These are phyloP conservation scores for Ypsolopha scabrella DNA, from an alignment of 2,888 invertebrate genomes.

Conservation along the genomic window DNA sequence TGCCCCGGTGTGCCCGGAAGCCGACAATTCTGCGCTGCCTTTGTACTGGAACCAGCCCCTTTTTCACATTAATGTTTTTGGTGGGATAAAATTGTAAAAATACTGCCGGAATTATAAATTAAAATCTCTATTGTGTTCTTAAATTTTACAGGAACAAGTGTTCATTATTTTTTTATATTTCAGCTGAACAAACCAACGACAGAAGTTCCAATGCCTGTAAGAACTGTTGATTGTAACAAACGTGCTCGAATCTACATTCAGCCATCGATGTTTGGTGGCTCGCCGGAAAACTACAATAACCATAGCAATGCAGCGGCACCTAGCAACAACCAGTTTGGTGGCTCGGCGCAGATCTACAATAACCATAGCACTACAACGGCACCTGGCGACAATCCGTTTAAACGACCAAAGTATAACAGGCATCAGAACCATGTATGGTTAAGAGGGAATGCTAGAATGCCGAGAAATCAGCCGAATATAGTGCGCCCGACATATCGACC, in stretches of 20 bases:
- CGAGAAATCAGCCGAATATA: no score
- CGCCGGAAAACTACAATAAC: not conserved
- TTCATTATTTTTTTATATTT: not conserved
- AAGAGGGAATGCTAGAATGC: no score
- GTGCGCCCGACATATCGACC: no score
- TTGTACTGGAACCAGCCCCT: no score
- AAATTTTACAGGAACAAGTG: not conserved
- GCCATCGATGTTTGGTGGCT: not conserved
- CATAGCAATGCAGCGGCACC: not conserved
- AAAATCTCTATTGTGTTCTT: not conserved
- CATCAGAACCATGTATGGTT: not conserved
- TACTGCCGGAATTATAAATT: no score
- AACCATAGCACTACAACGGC: not conserved
- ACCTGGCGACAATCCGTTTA: not conserved
- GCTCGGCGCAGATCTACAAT: not conserved
- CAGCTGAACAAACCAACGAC: slow-evolving; percentile 10
- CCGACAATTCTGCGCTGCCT: no score
- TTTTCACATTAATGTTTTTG: no score
- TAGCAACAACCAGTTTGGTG: not conserved
- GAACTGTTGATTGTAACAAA: slow-evolving; percentile 19
- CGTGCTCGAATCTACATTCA: not conserved
- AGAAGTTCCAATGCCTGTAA: slow-evolving; percentile 17
- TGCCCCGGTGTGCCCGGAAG: no score
- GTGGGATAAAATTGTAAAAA: no score
- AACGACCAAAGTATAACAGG: not conserved